Conservation (phyloP, 1,140 invertebrate species). For the Globodera rostochiensis region DNA sequence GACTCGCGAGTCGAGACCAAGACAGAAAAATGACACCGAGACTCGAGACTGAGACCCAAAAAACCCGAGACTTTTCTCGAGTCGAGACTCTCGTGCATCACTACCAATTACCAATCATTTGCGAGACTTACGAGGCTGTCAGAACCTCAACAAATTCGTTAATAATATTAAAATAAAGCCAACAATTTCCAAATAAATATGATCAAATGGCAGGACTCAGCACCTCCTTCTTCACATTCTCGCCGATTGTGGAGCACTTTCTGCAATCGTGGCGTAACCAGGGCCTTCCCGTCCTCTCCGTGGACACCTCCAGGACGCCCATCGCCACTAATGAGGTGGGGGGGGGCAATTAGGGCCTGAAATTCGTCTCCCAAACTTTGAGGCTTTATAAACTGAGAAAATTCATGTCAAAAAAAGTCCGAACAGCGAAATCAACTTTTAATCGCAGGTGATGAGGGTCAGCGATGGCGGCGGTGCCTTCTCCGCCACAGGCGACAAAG, state of each 20-base stretch:
- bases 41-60: no score
- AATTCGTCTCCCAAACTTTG: slow-evolving; percentile 1
- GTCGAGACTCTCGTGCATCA: no score
- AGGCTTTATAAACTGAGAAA: not conserved
- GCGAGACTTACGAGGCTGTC: no score
- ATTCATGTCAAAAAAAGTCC: not conserved
- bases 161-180: no score
- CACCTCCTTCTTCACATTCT: slow-evolving; percentile 62
- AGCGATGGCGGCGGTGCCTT: not conserved
- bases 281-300: slow-evolving; percentile 45
- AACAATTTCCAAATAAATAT: not conserved
- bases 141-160: no score
- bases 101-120: no score
- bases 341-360: no score
- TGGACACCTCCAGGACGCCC: slow-evolving; percentile 47
- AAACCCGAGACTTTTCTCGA: no score
- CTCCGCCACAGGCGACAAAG: not conserved
- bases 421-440: not conserved
- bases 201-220: slow-evolving; percentile 48
- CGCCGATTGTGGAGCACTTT: slow-evolving; percentile 62
- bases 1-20: no score
- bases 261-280: slow-evolving; percentile 53
- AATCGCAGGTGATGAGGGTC: not conserved
- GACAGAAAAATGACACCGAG: no score
- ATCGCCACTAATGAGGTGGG: slow-evolving; percentile 39